Percentiles rank a stretch among this genome's conserved stretches.
Evolutionary conservation across 2,113 vertebrate genomes (phyloP).

Genomic region (Falcunculus frontatus): DNA sequence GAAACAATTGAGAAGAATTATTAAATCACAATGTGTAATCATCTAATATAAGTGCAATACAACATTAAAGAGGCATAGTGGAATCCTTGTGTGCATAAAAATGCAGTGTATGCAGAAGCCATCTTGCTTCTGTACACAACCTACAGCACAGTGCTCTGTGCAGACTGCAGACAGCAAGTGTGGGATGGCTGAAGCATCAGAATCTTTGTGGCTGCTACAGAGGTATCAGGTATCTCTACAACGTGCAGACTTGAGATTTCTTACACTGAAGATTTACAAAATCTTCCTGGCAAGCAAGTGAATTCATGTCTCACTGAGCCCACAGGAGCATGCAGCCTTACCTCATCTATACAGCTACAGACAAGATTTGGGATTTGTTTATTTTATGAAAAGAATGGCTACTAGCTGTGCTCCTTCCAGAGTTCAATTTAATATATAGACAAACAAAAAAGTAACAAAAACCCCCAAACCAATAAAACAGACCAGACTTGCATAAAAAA

Average conservation of each 20-base stretch:
- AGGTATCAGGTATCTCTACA: neutral
- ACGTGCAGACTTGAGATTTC: neutral
- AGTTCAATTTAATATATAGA: neutral
- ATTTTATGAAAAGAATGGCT: neutral
- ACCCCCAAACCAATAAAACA: neutral
- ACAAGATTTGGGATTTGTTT: neutral
- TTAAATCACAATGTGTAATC: neutral
- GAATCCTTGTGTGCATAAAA: neutral
- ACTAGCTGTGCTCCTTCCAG: neutral
- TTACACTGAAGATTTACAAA: neutral
- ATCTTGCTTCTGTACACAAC: neutral
- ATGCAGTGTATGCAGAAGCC: neutral
- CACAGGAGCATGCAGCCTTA: neutral
- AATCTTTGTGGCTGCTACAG: neutral
- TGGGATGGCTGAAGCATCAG: neutral
- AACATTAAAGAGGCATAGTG: neutral
- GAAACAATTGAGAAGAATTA: neutral
- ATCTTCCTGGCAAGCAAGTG: neutral
- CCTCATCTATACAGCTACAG: neutral
- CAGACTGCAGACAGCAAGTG: neutral
- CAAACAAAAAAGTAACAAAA: neutral
- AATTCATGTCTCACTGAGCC: neutral
- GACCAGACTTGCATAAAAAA: neutral
- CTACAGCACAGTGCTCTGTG: neutral
- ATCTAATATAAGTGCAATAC: neutral